phyloP scores from a whole-genome alignment of 2,113 vertebrate genomes.

The Oreochromis tanganicae region DNA sequence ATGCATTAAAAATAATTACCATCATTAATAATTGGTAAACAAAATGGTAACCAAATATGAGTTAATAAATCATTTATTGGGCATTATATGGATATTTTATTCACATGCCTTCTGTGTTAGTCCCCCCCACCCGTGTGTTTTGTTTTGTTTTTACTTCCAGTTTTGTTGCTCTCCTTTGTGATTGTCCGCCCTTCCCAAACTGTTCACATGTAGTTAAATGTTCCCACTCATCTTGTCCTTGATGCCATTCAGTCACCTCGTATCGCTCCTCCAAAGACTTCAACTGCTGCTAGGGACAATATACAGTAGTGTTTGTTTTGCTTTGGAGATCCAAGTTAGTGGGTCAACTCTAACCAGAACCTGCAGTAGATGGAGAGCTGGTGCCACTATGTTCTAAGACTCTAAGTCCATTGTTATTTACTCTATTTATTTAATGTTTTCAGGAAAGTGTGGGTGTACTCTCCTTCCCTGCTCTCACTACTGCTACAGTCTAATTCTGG shows the following conservation, averaged over 20 bases:
- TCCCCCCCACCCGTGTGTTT: background rate
- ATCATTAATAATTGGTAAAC: background rate
- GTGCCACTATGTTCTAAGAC: background rate
- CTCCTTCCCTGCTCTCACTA: background rate
- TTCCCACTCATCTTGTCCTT: background rate
- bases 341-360: background rate
- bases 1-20: background rate
- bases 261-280: background rate
- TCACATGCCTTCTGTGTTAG: background rate
- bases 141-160: background rate
- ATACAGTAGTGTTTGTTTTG: background rate
- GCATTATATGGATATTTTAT: background rate
- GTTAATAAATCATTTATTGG: background rate
- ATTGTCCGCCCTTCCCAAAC: background rate
- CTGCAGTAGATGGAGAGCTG: background rate
- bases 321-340: background rate
- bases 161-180: background rate
- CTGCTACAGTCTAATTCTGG: background rate
- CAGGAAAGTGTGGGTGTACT: background rate
- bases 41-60: background rate
- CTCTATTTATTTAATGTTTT: background rate
- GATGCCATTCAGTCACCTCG: background rate
- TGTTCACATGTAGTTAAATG: background rate
- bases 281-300: background rate
- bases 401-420: background rate